These are phyloP conservation scores for Orchesella cincta DNA, from an alignment of 1,140 invertebrate genomes.

Conservation along the genomic window DNA sequence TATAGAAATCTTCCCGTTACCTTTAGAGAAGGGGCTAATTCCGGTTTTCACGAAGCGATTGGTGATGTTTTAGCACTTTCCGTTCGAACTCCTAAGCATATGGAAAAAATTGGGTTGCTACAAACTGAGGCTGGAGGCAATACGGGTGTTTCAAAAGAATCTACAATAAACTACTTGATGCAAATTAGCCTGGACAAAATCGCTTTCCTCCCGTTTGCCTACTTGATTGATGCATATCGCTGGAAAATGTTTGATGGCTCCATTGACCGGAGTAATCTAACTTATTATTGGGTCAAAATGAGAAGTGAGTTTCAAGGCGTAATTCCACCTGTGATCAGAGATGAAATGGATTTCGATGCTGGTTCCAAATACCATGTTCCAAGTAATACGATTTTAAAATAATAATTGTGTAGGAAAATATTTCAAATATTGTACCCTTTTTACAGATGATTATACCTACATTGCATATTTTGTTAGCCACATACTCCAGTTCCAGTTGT, in stretches of 20 bases:
- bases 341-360: constrained; percentile 85
- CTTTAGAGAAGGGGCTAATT: constrained; percentile 88
- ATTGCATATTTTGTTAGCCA: constrained; percentile 64
- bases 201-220: constrained; percentile 79
- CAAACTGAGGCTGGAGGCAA: constrained; percentile 67
- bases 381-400: constrained; percentile 9
- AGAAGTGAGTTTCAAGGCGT: constrained; percentile 78
- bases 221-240: constrained; percentile 79
- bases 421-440: neutral
- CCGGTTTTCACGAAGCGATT: constrained; percentile 91
- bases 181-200: constrained; percentile 66
- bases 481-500: constrained; percentile 67
- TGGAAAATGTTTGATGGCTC: constrained; percentile 82
- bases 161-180: constrained; percentile 46
- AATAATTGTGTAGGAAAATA: neutral
- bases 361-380: constrained; percentile 71
- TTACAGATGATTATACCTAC: neutral
- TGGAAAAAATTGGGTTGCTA: constrained; percentile 76
- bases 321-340: constrained; percentile 79
- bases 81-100: constrained; percentile 77
- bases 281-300: constrained; percentile 85
- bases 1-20: constrained; percentile 81
- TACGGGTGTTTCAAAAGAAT: constrained; percentile 51
- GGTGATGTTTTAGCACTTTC: constrained; percentile 87
- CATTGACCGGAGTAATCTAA: constrained; percentile 74